Conservation (phyloP, 2,888 invertebrate genomes). For the Diadromus collaris region DNA sequence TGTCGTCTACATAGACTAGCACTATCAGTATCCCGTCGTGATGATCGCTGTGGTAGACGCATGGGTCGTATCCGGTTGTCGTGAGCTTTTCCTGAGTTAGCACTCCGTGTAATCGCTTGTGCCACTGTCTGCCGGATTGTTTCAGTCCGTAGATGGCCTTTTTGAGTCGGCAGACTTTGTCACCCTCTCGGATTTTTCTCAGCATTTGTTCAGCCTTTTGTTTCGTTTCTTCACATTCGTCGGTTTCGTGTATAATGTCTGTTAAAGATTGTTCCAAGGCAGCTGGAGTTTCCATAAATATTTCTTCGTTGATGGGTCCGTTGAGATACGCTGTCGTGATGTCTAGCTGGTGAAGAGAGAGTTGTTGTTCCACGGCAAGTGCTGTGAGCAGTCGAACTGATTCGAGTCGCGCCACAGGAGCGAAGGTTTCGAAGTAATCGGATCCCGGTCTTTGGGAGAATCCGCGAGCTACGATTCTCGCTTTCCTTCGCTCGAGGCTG, state of each 20-base stretch:
- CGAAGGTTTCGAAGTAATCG: conserved; percentile 9
- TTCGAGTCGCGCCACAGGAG: background rate
- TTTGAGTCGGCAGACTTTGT: conserved; percentile 26
- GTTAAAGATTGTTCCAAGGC: conserved; percentile 20
- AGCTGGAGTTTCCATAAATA: conserved; percentile 36
- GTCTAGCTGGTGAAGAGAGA: conserved; percentile 14
- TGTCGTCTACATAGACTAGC: conserved; percentile 46
- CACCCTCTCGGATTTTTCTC: background rate
- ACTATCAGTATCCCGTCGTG: conserved; percentile 25
- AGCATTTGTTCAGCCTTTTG: conserved; percentile 40
- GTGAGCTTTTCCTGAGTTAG: background rate
- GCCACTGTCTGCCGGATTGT: conserved; percentile 44
- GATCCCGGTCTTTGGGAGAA: conserved; percentile 24
- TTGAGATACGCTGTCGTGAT: conserved; percentile 26
- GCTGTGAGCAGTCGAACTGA: conserved; percentile 1
- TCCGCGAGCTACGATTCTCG: conserved; percentile 5
- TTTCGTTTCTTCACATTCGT: background rate
- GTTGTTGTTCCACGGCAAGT: background rate
- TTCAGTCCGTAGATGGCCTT: conserved; percentile 39
- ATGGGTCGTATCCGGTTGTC: conserved; percentile 45
- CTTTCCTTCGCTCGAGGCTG: background rate
- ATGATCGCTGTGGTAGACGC: conserved; percentile 25
- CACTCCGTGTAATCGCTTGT: conserved; percentile 7
- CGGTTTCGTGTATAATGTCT: conserved; percentile 8
- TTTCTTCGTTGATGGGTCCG: conserved; percentile 18